A percentile compares a stretch with the other conserved stretches of the same genome.
Conservation (phyloP, 2,888 invertebrate species). For the Phrixothrix hirtus region DNA sequence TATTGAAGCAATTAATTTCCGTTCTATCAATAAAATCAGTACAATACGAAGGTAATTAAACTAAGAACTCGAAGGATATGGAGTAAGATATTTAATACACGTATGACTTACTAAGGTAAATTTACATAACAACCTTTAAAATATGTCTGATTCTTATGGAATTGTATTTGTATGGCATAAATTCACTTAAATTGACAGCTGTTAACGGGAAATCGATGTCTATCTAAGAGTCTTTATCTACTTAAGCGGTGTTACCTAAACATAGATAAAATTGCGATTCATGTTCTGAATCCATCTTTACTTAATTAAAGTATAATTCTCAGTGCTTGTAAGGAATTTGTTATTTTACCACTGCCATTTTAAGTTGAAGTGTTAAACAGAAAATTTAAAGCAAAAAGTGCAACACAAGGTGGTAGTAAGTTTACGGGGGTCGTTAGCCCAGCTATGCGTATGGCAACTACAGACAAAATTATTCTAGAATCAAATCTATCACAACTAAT, state of each 20-base stretch:
- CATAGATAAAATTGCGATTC: too few relatives aligned
- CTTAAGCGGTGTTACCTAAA: too few relatives aligned
- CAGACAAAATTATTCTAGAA: too few relatives aligned
- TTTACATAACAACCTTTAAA: not conserved
- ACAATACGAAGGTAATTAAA: conserved; percentile 15
- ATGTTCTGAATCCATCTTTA: too few relatives aligned
- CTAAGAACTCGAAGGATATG: conserved; percentile 1
- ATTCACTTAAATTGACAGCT: not conserved
- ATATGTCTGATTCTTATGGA: not conserved
- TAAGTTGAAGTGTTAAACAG: not conserved
- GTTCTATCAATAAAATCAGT: conserved; percentile 19
- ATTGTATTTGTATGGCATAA: not conserved
- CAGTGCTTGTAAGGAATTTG: not conserved
- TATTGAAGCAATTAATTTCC: conserved; percentile 29
- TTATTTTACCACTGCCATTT: not conserved
- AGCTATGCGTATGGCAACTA: too few relatives aligned
- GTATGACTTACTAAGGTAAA: not conserved
- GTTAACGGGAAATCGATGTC: not conserved
- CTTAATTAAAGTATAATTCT: too few relatives aligned
- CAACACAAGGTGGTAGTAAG: too few relatives aligned
- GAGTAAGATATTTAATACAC: not conserved
- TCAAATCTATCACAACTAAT: too few relatives aligned
- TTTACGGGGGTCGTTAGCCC: too few relatives aligned
- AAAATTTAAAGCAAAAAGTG: too few relatives aligned
- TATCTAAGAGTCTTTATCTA: too few relatives aligned